Percentiles rank a stretch among this genome's conserved stretches.
These are phyloP conservation scores for Hydropotes inermis DNA, from an alignment of 2,113 vertebrate genomes.

Conservation along the genomic window DNA sequence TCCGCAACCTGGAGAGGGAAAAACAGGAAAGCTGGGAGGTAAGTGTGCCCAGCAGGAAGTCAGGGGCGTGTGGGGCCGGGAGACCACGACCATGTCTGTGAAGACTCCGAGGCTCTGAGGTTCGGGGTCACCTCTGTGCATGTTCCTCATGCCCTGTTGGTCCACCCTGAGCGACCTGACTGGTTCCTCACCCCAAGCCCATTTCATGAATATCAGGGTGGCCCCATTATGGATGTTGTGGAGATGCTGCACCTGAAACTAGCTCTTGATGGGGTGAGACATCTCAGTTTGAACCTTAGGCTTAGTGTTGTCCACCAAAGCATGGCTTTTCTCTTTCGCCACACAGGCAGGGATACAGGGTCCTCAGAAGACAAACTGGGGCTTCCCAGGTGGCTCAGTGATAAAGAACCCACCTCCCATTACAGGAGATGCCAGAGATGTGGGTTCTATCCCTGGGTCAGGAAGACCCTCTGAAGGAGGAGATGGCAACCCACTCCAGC, in stretches of 20 bases:
- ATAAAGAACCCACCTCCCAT: neutral
- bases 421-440: neutral
- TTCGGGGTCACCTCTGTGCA: neutral
- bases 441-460: neutral
- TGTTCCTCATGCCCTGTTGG: accelerated
- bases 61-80: accelerated
- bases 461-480: neutral
- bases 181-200: neutral
- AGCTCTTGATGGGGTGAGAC: neutral
- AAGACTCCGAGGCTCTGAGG: neutral
- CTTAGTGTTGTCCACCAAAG: neutral
- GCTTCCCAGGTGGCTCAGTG: neutral
- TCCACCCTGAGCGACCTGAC: neutral
- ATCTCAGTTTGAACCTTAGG: neutral
- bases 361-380: neutral
- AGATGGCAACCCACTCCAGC: neutral
- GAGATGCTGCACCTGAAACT: neutral
- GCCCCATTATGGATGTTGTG: neutral
- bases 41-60: neutral
- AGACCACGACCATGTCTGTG: accelerated
- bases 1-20: slow-evolving; percentile 88
- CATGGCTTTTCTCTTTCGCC: neutral
- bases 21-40: slow-evolving; percentile 91
- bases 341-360: neutral
- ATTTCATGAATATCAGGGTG: neutral